These are phyloP conservation scores for Takifugu bimaculatus DNA, from an alignment of 2,113 vertebrate species.

Conservation along the genomic window DNA sequence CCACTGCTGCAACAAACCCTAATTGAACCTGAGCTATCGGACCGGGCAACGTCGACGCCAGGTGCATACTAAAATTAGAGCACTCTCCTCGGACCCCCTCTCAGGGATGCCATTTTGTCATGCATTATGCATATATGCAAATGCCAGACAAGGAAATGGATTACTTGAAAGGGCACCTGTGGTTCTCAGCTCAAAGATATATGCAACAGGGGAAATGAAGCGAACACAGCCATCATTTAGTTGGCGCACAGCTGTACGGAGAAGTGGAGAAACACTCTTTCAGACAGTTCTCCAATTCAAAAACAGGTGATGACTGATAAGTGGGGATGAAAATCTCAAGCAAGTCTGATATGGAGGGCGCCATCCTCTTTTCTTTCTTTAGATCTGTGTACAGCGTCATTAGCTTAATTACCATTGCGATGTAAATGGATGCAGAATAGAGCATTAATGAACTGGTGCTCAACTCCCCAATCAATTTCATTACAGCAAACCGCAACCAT, in stretches of 20 bases:
- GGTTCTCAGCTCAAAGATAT: conserved; percentile 62
- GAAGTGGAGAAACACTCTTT: conserved; percentile 39
- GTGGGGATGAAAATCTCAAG: conserved; percentile 28
- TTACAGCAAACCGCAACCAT: not conserved
- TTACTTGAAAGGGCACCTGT: conserved; percentile 67
- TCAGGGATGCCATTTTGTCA: conserved; percentile 56
- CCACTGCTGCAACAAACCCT: conserved; percentile 31
- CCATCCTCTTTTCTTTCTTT: conserved; percentile 2
- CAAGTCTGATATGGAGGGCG: conserved; percentile 12
- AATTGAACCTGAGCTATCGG: conserved; percentile 54
- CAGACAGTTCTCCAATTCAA: conserved; percentile 34
- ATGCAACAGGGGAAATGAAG: conserved; percentile 61
- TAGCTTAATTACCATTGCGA: conserved; percentile 14
- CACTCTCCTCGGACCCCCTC: conserved; percentile 63
- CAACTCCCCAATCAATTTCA: conserved; percentile 8
- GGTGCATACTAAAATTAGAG: conserved; percentile 70
- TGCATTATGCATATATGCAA: conserved; percentile 74
- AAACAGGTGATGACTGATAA: conserved; percentile 42
- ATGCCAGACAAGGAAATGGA: conserved; percentile 64
- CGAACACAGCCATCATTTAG: conserved; percentile 48
- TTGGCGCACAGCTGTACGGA: conserved; percentile 44
- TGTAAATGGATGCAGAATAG: conserved; percentile 2
- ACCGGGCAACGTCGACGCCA: conserved; percentile 54
- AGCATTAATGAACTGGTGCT: not conserved
- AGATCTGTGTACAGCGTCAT: conserved; percentile 16